These are phyloP conservation scores for Temnothorax longispinosus DNA, from an alignment of 1,140 invertebrate genomes.

Conservation along the genomic window DNA sequence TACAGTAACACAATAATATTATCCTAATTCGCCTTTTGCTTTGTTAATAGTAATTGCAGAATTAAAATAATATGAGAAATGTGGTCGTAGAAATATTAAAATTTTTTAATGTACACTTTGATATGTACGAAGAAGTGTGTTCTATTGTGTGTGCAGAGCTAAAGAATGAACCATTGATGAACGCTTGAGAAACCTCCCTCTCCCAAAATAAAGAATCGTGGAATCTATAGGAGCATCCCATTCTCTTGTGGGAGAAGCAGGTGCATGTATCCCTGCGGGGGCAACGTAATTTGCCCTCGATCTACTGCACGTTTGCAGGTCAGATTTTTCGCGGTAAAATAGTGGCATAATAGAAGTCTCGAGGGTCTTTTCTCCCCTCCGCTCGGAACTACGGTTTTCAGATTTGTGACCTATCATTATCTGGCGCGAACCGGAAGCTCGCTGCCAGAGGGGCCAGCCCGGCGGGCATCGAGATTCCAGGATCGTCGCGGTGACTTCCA, in stretches of 20 bases:
- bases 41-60: neutral
- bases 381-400: constrained; percentile 46
- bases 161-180: constrained; percentile 9
- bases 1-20: neutral
- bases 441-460: constrained; percentile 20
- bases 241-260: constrained; percentile 56
- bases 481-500: constrained; percentile 65
- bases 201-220: constrained; percentile 51
- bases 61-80: constrained; percentile 5
- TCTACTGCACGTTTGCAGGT: constrained; percentile 65
- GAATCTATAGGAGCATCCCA: constrained; percentile 49
- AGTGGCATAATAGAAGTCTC: constrained; percentile 66
- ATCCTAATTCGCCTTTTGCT: neutral
- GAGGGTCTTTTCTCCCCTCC: constrained; percentile 19
- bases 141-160: neutral
- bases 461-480: constrained; percentile 19
- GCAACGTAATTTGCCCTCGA: constrained; percentile 67
- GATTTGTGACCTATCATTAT: constrained; percentile 71
- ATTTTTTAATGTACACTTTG: neutral
- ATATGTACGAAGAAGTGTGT: neutral
- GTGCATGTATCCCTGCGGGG: constrained; percentile 59
- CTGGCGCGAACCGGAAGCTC: constrained; percentile 72
- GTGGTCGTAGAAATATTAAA: neutral
- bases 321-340: constrained; percentile 69
- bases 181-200: constrained; percentile 15